Base-by-base conservation (phyloP, 2,113 vertebrate species). In the Odontesthes bonariensis region DNA sequence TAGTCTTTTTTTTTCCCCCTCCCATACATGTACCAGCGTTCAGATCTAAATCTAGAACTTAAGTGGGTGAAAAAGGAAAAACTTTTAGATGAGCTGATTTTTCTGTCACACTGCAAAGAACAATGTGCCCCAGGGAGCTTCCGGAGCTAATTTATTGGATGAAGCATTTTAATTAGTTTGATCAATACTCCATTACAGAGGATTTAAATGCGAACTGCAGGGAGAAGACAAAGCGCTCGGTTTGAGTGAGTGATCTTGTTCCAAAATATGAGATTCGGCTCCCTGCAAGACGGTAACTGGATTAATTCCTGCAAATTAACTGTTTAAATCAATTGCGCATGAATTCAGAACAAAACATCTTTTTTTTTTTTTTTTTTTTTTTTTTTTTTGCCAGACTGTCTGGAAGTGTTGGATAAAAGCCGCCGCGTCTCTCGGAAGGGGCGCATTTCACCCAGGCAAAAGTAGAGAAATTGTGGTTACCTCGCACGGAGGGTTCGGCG, bases 391-490 rank as follows among this genome's bases (percentile, higher is more conserved):
- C 62, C 56, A 57, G 49, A 78, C 27, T 47, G 44, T 44, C 61
- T 6, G 47, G 71, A 58, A 75, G 76, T 63, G 57, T 59, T 74
- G 32, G 69, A 31, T 57, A 4, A 47, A 40, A 32, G 27, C 2
- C 17, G 12, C 56, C 5, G 46, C 19, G 22, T 17, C 8, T 19
- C 23, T 12, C 49, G 6, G 60, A 35, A 70, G 66, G 52, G 23
- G 9, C 47, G 58, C 2, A 27, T 69, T 59, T 63, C 73, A 67
- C 59, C 19, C 38, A 69, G 59, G 47, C 42, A 55, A 38, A 66
- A 75, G 72, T 55, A 47, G 11, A 70, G 49, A 53, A 78, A 73
- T 77, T 66, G 10, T 22, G 64, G 73, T 91, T 93, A 94, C 93
- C 93, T 94, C 87, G 74, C 44, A 54, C 23, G 57, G 33, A 58